Base-by-base conservation (phyloP, 1,140 invertebrate genomes). In the Latrodectus geometricus region DNA sequence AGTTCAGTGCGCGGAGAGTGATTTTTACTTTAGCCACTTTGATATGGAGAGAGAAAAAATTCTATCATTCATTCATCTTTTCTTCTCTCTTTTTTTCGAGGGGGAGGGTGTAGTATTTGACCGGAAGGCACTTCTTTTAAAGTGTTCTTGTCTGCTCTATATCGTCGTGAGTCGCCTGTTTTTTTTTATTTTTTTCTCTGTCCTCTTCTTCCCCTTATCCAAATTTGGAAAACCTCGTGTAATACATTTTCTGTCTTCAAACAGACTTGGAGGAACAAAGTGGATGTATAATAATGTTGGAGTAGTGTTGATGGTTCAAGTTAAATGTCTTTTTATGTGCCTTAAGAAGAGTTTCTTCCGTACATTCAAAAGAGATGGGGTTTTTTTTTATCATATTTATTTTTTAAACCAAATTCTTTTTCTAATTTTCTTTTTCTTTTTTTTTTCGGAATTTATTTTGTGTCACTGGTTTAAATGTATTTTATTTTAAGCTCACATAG, bases 1-100 rank as follows among this genome's bases (percentile, higher is more conserved):
- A 83, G 80, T 83, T 85, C 73, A 85, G 82, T 85, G 73, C 17
- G 69, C 23, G 54, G 74, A 86, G 84, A 86, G 75, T 79, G 84
- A 86, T 86, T 86, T 86, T 78, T 86, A 86, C 84, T 86, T 79
- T 72, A 86, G 84, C 84, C 84, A 86, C 84, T 86, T 86, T 86
- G 84, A 79, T 78, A 65, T 23, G 73, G 65, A 66, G 68, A 50
- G 56, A 49, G 73, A 61, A 68, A 49, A 79, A 50, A 76, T 85
- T 85, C 74, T 77, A 85, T 85, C 82, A 85, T 69, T 85, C 82
- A 85, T 76, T 85, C 82, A 85, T 76, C 74, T 85, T 61, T 61
- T 76, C 20, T 74, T 56, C 50, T n/a, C 50, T 84, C 50, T 61
- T 68, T 48, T 65, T 69, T 20, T 15, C 23, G 73, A 3, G 48